These are phyloP conservation scores for Temnothorax ravouxi DNA, from an alignment of 2,888 invertebrate genomes.

Conservation along the genomic window DNA sequence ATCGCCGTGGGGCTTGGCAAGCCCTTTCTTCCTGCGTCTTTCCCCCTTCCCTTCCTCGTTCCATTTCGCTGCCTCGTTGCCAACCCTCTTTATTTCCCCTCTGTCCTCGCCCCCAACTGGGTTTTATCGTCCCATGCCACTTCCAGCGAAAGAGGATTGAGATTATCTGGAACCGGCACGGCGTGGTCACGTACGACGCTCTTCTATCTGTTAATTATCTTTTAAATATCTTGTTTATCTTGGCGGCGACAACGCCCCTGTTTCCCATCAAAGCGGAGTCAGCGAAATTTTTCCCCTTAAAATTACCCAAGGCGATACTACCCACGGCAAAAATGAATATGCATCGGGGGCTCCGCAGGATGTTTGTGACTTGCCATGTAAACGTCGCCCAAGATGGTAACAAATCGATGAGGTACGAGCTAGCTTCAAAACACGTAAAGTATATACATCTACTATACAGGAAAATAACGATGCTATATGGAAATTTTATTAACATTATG, in stretches of 20 bases:
- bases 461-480: background rate
- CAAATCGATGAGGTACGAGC: constrained; percentile 19
- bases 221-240: constrained; percentile 85
- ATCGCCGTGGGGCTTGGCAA: constrained; percentile 57
- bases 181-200: constrained; percentile 76
- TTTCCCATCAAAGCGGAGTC: background rate
- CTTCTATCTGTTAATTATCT: constrained; percentile 83
- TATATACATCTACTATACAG: too few species aligned
- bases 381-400: constrained; percentile 2
- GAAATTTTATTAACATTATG: background rate
- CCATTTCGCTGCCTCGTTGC: constrained; percentile 46
- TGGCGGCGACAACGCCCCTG: constrained; percentile 67
- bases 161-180: constrained; percentile 64
- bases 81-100: constrained; percentile 10
- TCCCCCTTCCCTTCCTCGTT: constrained; percentile 31
- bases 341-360: constrained; percentile 17
- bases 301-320: constrained; percentile 48
- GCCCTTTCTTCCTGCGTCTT: constrained; percentile 16
- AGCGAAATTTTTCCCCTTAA: constrained; percentile 49
- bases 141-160: constrained; percentile 60
- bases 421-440: background rate
- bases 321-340: constrained; percentile 31
- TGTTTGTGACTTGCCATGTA: constrained; percentile 30
- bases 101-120: background rate
- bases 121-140: constrained; percentile 49